Base-by-base conservation (phyloP, 2,888 invertebrate species). In the Therioaphis trifolii region DNA sequence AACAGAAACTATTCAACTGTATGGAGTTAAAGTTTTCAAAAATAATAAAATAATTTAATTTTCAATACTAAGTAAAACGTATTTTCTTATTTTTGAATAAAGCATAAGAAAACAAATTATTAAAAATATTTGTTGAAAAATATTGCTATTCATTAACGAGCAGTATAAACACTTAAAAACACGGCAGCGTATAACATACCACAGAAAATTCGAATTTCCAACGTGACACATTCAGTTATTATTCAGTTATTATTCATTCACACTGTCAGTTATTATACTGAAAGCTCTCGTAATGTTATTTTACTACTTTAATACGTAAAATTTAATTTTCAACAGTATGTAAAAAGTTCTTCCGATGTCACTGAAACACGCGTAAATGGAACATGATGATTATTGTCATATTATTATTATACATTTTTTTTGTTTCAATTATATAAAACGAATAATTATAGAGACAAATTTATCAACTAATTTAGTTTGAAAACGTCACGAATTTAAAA, bases 201-300 rank as follows among this genome's bases (percentile, higher is more conserved):
- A 52, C 24, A n/a, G 72, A n/a, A n/a, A 29, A 29, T 72, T 72
- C n/a, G 12, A 29, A 72, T 72, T 72, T 49, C 7, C 5, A 72
- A 29, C 72, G n/a, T 52, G 29, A 49, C 49, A 29, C n/a, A 14
- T 52, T 14, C n/a, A n/a, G n/a, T n/a, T n/a, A n/a, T n/a, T n/a
- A n/a, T n/a, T n/a, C n/a, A n/a, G n/a, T n/a, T n/a, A n/a, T n/a
- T n/a, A n/a, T n/a, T n/a, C n/a, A n/a, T n/a, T n/a, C n/a, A n/a
- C n/a, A n/a, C n/a, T 72, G 27, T 72, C 29, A 52, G 15, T n/a
- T n/a, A 55, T 55, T 55, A 21, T 11, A 1, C 9, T n/a, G 55
- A 29, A 72, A 29, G 27, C 29, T 72, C 49, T 52, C 29, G 11
- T 49, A n/a, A 24, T 49, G 46, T 29, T 69, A 4, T 69, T 43